Evolutionary conservation across 2,797 vertebrate species (phyloP).

Genomic region (Intellagama lesueurii): DNA sequence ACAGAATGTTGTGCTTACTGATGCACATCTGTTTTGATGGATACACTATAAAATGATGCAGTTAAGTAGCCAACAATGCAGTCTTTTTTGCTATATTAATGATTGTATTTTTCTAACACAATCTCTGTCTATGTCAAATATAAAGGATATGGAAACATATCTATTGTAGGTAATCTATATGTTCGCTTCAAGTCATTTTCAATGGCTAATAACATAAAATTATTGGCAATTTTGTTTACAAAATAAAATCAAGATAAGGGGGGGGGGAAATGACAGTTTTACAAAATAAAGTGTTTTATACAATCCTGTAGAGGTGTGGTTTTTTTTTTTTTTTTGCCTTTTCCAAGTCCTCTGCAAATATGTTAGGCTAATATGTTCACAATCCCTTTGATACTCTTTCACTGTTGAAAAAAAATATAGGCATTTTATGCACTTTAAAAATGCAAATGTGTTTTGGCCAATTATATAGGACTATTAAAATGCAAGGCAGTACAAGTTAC

Average conservation of each 20-base stretch:
- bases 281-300: too few species aligned
- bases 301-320: too few species aligned
- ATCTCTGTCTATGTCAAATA: neutral
- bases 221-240: neutral
- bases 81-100: neutral
- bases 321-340: too few species aligned
- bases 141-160: neutral
- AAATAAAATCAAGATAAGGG: neutral
- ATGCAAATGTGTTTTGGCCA: too few species aligned
- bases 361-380: too few species aligned
- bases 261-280: neutral
- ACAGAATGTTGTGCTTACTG: conserved; percentile 70
- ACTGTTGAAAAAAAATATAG: too few species aligned
- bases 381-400: too few species aligned
- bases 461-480: too few species aligned
- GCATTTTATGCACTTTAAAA: too few species aligned
- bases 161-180: neutral
- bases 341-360: too few species aligned
- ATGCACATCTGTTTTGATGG: conserved; percentile 53
- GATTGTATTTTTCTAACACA: neutral
- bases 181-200: neutral
- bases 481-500: too few species aligned
- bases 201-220: neutral
- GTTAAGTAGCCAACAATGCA: conserved; percentile 24
- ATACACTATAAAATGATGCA: neutral